Percentiles rank a stretch among this genome's conserved stretches.
These are phyloP conservation scores for Lasioglossum leucozonium DNA, from an alignment of 2,888 invertebrate species.

Conservation along the genomic window DNA sequence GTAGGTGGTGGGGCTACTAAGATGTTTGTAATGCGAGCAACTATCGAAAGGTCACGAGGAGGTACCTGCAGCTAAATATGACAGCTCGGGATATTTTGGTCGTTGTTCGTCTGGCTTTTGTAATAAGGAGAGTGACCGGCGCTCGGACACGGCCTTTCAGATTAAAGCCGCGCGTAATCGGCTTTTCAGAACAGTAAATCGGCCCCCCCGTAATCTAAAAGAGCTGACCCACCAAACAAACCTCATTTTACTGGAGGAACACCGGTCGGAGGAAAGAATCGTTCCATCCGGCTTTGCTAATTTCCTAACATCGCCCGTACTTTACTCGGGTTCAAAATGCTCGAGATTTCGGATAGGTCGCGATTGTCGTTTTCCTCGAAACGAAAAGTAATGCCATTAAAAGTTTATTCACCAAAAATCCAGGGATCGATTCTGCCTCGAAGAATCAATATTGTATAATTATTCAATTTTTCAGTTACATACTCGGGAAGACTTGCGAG, in stretches of 20 bases:
- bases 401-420: neutral
- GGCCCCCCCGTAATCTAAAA: conserved; percentile 34
- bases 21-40: conserved; percentile 67
- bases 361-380: neutral
- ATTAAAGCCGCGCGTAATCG: conserved; percentile 56
- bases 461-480: no score
- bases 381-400: neutral
- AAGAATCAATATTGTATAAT: no score
- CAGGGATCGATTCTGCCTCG: no score
- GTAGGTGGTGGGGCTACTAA: conserved; percentile 31
- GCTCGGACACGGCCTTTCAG: conserved; percentile 15
- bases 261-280: conserved; percentile 15
- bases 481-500: no score
- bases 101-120: conserved; percentile 17
- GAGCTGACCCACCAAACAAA: conserved; percentile 58
- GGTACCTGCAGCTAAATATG: conserved; percentile 56
- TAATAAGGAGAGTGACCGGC: conserved; percentile 41
- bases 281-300: conserved; percentile 46
- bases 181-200: conserved; percentile 61
- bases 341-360: conserved; percentile 31
- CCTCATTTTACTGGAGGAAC: conserved; percentile 42
- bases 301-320: conserved; percentile 23
- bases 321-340: neutral
- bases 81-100: conserved; percentile 24
- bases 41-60: conserved; percentile 61